phyloP scores from a whole-genome alignment of 2,113 vertebrate species.

The Dipodomys merriami region DNA sequence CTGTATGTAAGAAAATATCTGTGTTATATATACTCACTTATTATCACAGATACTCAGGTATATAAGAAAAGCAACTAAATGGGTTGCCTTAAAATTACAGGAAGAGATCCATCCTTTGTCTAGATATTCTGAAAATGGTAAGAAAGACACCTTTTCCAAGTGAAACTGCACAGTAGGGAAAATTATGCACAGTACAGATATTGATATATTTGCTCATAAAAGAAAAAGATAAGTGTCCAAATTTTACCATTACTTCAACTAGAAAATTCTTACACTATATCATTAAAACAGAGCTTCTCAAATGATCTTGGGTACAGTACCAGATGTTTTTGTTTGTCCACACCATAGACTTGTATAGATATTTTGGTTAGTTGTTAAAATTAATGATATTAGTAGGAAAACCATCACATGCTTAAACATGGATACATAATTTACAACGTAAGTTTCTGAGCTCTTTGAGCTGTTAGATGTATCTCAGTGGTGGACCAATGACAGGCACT shows the following conservation, averaged over 20 bases:
- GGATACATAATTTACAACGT: not conserved
- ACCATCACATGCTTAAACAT: not conserved
- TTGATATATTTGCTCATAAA: not conserved
- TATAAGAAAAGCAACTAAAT: slow-evolving; percentile 39
- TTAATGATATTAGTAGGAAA: not conserved
- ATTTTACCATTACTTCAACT: not conserved
- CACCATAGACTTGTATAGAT: not conserved
- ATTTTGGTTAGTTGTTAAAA: not conserved
- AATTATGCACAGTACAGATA: not conserved
- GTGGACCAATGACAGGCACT: not conserved
- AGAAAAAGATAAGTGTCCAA: not conserved
- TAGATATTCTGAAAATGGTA: not conserved
- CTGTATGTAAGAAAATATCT: not conserved
- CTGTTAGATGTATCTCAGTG: not conserved
- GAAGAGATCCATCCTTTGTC: slow-evolving; percentile 16
- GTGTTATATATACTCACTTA: slow-evolving; percentile 20
- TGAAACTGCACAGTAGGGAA: not conserved
- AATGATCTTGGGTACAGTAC: not conserved
- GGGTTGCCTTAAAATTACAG: not conserved
- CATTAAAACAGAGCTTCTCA: not conserved
- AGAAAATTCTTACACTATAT: not conserved
- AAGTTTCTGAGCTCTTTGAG: not conserved
- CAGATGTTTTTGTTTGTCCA: not conserved
- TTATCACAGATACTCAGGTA: not conserved
- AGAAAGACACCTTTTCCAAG: not conserved